These are phyloP conservation scores for Ophonus ardosiacus DNA, from an alignment of 2,888 invertebrate species.

Conservation along the genomic window DNA sequence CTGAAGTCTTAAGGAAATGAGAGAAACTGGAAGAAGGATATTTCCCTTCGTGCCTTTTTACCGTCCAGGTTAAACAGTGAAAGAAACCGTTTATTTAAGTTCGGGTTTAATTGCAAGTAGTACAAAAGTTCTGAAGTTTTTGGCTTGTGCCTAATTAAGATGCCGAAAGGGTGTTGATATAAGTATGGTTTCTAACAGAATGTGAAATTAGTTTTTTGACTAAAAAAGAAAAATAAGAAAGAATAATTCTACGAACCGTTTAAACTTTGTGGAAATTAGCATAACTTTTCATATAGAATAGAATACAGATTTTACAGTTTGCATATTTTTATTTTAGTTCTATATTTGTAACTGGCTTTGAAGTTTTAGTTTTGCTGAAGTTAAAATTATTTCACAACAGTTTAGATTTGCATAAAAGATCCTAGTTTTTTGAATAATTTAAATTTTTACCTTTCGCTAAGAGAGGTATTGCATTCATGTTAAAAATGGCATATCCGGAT, in stretches of 20 bases:
- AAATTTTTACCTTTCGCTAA: too few species aligned
- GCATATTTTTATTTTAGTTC: neutral
- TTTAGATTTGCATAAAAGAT: neutral
- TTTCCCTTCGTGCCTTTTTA: neutral
- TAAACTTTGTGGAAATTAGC: neutral
- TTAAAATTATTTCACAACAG: neutral
- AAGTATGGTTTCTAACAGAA: conserved; percentile 27
- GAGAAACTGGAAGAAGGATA: conserved; percentile 1
- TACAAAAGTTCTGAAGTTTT: conserved; percentile 24
- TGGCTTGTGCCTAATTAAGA: conserved; percentile 9
- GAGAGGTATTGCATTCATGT: too few species aligned
- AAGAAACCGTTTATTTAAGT: conserved; percentile 26
- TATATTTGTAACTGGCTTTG: neutral
- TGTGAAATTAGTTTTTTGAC: neutral
- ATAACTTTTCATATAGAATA: neutral
- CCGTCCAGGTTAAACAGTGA: conserved; percentile 16
- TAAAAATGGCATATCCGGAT: too few species aligned
- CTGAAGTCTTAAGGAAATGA: conserved; percentile 8
- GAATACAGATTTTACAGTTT: neutral
- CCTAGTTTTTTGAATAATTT: neutral
- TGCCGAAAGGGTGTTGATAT: conserved; percentile 26
- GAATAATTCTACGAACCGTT: neutral
- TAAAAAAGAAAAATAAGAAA: neutral
- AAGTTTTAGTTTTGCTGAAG: neutral
- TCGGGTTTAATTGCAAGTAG: conserved; percentile 28